Conservation (phyloP, 2,113 vertebrate species). For the Takifugu bimaculatus region DNA sequence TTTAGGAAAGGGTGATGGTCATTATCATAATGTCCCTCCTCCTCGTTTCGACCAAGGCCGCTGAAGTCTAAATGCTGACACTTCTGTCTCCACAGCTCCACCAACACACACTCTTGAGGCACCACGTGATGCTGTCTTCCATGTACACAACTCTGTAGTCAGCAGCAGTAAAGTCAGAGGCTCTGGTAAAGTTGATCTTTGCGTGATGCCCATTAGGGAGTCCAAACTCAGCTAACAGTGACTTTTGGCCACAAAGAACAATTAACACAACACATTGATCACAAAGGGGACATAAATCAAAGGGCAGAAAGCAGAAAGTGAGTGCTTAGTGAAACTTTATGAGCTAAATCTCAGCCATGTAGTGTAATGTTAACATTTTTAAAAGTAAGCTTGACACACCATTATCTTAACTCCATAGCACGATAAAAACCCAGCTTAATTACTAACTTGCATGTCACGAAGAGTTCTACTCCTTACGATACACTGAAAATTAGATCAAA, state of each 20-base stretch:
- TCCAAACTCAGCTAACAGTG: slow-evolving; percentile 19
- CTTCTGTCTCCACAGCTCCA: slow-evolving; percentile 32
- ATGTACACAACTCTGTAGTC: background rate
- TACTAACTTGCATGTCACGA: slow-evolving; percentile 20
- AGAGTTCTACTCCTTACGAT: slow-evolving; percentile 15
- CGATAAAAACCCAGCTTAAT: background rate
- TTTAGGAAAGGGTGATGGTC: slow-evolving; percentile 56
- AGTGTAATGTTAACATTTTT: slow-evolving; percentile 14
- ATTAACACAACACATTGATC: slow-evolving; percentile 18
- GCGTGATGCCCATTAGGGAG: slow-evolving; percentile 42
- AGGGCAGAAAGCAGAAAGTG: slow-evolving; percentile 10
- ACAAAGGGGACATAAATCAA: background rate
- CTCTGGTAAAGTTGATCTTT: slow-evolving; percentile 38
- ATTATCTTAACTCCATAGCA: slow-evolving; percentile 12
- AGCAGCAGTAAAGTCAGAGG: no score
- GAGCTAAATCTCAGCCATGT: slow-evolving; percentile 14
- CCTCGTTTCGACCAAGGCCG: slow-evolving; percentile 35
- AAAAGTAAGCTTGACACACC: background rate
- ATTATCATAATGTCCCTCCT: slow-evolving; percentile 52
- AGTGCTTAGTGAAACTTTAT: slow-evolving; percentile 24
- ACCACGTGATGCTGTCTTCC: no score
- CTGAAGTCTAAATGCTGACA: slow-evolving; percentile 52
- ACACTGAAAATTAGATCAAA: slow-evolving; percentile 21
- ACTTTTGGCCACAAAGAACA: slow-evolving; percentile 11
- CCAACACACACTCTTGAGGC: slow-evolving; percentile 23